phyloP scores from a whole-genome alignment of 2,113 vertebrate species.

The Gobius niger region DNA sequence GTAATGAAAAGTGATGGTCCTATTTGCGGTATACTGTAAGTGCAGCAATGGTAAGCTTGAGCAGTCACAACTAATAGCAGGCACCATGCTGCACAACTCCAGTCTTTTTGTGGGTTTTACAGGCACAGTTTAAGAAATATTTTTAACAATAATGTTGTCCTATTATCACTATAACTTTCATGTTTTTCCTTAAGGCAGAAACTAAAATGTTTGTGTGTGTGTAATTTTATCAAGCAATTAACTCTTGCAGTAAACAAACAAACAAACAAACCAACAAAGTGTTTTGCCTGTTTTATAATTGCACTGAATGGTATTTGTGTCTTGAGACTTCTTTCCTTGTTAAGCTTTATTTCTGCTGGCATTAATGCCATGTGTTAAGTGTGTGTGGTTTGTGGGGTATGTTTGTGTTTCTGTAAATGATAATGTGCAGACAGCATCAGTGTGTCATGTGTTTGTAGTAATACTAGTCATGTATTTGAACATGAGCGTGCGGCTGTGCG shows the following conservation, averaged over 20 bases:
- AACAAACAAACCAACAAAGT: constrained; percentile 13
- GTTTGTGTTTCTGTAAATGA: constrained; percentile 47
- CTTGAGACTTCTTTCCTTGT: constrained; percentile 28
- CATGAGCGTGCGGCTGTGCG: constrained; percentile 31
- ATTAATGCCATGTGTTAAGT: constrained; percentile 9
- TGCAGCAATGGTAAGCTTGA: constrained; percentile 49
- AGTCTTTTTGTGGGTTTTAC: constrained; percentile 20
- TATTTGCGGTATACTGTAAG: constrained; percentile 63
- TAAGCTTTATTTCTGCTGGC: constrained; percentile 30
- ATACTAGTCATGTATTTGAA: constrained; percentile 38
- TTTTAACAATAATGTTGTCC: constrained; percentile 46
- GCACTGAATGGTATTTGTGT: constrained; percentile 39
- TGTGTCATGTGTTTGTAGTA: constrained; percentile 43
- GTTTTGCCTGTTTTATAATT: constrained; percentile 39
- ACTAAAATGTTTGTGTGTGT: constrained; percentile 58
- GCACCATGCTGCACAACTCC: constrained; percentile 39
- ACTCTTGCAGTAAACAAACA: constrained; percentile 61
- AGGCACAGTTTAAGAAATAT: constrained; percentile 26
- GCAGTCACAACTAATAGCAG: constrained; percentile 56
- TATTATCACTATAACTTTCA: constrained; percentile 41
- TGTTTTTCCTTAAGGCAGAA: constrained; percentile 32
- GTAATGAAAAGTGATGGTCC: constrained; percentile 69
- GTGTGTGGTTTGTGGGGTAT: constrained; percentile 13
- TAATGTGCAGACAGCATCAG: constrained; percentile 18
- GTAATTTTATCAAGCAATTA: constrained; percentile 67